Evolutionary conservation across 2,888 invertebrate species (phyloP).

Genomic region (Coremacera marginata): DNA sequence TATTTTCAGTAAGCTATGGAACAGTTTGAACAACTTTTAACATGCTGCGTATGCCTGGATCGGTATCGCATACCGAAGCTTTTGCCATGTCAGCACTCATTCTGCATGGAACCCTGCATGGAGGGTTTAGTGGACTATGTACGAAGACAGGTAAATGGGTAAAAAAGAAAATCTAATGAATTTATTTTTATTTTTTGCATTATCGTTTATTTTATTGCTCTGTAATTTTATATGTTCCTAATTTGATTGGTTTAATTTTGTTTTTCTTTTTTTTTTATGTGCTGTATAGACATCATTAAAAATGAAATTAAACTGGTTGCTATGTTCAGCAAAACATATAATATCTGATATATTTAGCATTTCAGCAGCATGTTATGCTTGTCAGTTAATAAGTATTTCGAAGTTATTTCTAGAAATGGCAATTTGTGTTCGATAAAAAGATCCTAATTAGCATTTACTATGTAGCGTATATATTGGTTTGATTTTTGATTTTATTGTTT

Average conservation of each 20-base stretch:
- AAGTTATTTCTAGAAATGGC: too few species aligned
- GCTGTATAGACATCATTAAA: not conserved
- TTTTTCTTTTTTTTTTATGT: not conserved
- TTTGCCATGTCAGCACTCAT: conserved; percentile 99
- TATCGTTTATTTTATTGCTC: not conserved
- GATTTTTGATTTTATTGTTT: too few species aligned
- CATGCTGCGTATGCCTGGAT: conserved; percentile 98
- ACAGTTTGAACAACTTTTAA: conserved; percentile 96
- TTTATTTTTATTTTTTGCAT: too few species aligned
- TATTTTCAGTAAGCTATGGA: conserved; percentile 77
- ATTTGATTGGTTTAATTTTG: not conserved
- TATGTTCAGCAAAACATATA: too few species aligned
- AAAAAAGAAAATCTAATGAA: too few species aligned
- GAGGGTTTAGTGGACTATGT: conserved; percentile 97
- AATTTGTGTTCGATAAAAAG: too few species aligned
- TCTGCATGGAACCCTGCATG: conserved; percentile 99
- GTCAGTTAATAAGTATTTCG: too few species aligned
- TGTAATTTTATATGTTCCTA: not conserved
- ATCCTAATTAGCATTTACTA: too few species aligned
- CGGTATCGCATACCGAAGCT: conserved; percentile 97
- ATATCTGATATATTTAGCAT: too few species aligned
- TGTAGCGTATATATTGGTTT: too few species aligned
- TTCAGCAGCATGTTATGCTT: too few species aligned
- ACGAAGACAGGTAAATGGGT: conserved; percentile 81
- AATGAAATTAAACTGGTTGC: too few species aligned